Conservation (phyloP, 2,797 vertebrate species). For the Clarias pachynema region DNA sequence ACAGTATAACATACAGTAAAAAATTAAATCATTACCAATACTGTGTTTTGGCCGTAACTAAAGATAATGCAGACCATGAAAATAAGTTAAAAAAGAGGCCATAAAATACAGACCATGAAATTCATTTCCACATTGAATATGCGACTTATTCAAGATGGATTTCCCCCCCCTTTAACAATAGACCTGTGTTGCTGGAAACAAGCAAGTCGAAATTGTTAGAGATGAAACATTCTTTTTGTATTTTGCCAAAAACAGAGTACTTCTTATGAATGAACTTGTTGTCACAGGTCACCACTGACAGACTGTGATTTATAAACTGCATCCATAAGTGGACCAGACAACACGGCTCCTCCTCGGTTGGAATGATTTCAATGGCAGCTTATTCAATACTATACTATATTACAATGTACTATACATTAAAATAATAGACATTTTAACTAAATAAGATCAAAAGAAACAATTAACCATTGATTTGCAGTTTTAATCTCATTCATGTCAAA, state of each 20-base stretch:
- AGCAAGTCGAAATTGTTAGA: background rate
- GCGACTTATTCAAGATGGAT: background rate
- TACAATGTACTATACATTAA: background rate
- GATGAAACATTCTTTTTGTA: background rate
- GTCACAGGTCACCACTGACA: slow-evolving; percentile 27
- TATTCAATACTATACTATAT: background rate
- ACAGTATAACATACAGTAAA: too few species aligned
- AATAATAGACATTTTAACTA: background rate
- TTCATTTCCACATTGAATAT: background rate
- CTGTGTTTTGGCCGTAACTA: too few species aligned
- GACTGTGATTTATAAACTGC: slow-evolving; percentile 14
- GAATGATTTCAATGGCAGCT: background rate
- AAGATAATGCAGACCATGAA: background rate
- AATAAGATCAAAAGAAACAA: background rate
- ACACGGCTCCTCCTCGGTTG: background rate
- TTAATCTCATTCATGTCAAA: background rate
- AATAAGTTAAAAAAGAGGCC: background rate
- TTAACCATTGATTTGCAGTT: background rate
- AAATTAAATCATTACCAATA: too few species aligned
- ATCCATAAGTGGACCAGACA: slow-evolving; percentile 38
- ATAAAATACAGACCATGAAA: background rate
- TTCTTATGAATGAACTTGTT: slow-evolving; percentile 15
- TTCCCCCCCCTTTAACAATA: background rate
- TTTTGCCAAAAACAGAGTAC: slow-evolving; percentile 19
- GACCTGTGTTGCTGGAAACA: background rate